Conservation (phyloP, 2,113 vertebrate species). For the Hydrolagus affinis region DNA sequence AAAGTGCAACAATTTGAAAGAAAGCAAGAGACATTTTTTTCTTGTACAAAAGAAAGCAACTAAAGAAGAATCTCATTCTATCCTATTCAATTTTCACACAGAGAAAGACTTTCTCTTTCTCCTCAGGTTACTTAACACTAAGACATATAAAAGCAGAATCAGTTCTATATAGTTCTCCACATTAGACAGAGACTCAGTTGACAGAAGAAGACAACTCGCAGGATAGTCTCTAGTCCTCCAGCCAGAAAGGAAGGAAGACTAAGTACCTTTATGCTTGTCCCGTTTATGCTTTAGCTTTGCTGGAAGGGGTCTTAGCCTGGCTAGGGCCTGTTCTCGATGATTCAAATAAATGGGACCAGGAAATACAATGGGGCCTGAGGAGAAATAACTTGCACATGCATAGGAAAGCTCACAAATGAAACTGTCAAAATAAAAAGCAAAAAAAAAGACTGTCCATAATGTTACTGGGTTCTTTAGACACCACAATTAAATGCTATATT, state of each 20-base stretch:
- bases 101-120: conserved; percentile 45
- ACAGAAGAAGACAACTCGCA: conserved; percentile 55
- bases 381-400: conserved; percentile 98
- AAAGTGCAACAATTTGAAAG: conserved; percentile 36
- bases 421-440: conserved; percentile 52
- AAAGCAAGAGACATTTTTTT: not conserved
- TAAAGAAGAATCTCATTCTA: not conserved
- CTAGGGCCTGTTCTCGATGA: conserved; percentile 98
- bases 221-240: conserved; percentile 58
- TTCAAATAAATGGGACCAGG: conserved; percentile 97
- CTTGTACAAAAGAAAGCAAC: not conserved
- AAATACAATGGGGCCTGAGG: conserved; percentile 97
- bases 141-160: conserved; percentile 42
- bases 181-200: conserved; percentile 49
- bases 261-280: conserved; percentile 99
- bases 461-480: not conserved
- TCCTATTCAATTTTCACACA: not conserved
- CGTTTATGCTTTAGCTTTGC: conserved; percentile 93
- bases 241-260: conserved; percentile 75
- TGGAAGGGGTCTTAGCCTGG: conserved; percentile 98
- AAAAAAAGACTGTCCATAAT: conserved; percentile 33
- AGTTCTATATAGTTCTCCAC: conserved; percentile 52
- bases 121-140: conserved; percentile 50
- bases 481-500: not conserved
- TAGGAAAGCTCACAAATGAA: conserved; percentile 85